Conservation (phyloP, 2,888 invertebrate genomes). For the Venusia cambrica region DNA sequence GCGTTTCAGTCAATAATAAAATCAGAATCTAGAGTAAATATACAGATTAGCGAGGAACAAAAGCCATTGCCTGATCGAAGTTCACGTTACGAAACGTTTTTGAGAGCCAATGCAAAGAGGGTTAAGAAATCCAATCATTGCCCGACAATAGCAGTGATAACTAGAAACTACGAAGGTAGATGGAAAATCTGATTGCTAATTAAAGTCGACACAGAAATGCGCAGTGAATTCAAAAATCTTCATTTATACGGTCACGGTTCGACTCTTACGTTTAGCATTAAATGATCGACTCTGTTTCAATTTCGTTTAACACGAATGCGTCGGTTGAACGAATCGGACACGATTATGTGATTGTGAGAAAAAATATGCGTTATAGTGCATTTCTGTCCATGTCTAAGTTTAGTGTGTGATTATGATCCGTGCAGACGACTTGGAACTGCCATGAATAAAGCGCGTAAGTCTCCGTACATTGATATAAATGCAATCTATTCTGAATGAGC, state of each 20-base stretch:
- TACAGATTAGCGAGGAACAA: slow-evolving; percentile 42
- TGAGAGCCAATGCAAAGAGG: slow-evolving; percentile 53
- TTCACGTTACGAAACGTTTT: slow-evolving; percentile 51
- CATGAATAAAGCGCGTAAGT: slow-evolving; percentile 78
- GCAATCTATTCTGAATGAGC: slow-evolving; percentile 12
- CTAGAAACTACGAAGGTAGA: slow-evolving; percentile 61
- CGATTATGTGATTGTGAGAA: slow-evolving; percentile 78
- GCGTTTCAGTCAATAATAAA: slow-evolving; percentile 19
- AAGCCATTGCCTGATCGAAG: slow-evolving; percentile 36
- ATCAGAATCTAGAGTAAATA: slow-evolving; percentile 27
- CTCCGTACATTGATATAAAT: slow-evolving; percentile 12
- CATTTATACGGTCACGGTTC: slow-evolving; percentile 77
- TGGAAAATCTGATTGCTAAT: slow-evolving; percentile 77
- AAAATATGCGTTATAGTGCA: slow-evolving; percentile 65
- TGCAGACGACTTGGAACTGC: slow-evolving; percentile 53
- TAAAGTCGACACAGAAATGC: slow-evolving; percentile 79
- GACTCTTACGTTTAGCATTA: slow-evolving; percentile 75
- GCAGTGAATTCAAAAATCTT: slow-evolving; percentile 73
- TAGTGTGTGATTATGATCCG: slow-evolving; percentile 68
- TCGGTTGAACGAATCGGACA: slow-evolving; percentile 76
- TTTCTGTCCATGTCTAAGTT: slow-evolving; percentile 56
- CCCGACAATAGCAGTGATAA: slow-evolving; percentile 64
- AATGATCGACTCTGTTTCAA: slow-evolving; percentile 80
- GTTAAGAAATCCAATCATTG: slow-evolving; percentile 69
- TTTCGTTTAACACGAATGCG: slow-evolving; percentile 76